Evolutionary conservation across 2,888 invertebrate genomes (phyloP).

Genomic region (Exephanes ischioxanthus): DNA sequence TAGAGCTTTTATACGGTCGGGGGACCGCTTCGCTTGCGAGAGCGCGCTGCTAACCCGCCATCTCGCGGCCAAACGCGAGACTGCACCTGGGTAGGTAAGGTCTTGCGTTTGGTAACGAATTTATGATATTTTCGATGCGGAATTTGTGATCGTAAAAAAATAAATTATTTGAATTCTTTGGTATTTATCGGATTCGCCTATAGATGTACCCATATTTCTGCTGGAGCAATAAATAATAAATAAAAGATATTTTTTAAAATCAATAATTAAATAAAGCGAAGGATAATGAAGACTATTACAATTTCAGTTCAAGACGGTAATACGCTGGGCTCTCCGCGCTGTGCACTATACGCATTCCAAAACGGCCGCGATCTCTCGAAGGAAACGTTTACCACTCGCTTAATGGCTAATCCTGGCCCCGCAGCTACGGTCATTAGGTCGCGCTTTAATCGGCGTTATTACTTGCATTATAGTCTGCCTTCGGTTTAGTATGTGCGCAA

Average conservation of each 20-base stretch:
- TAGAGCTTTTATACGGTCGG: no score
- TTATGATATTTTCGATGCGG: no score
- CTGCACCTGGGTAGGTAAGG: no score
- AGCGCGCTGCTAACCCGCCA: no score
- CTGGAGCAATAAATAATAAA: background rate
- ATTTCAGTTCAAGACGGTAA: constrained; percentile 30
- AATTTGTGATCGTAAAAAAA: background rate
- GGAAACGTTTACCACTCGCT: constrained; percentile 78
- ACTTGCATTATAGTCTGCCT: constrained; percentile 75
- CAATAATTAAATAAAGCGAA: background rate
- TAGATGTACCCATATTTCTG: background rate
- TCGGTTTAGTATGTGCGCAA: constrained; percentile 45
- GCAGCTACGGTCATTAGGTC: constrained; percentile 78
- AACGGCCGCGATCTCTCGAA: constrained; percentile 70
- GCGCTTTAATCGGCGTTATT: constrained; percentile 79
- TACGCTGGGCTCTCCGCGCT: background rate
- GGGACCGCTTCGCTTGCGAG: no score
- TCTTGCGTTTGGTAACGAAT: no score
- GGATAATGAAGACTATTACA: constrained; percentile 5
- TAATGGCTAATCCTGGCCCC: constrained; percentile 77
- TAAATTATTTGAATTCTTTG: constrained; percentile 7
- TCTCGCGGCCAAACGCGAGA: no score
- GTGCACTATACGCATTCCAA: constrained; percentile 11
- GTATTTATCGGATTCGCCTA: background rate
- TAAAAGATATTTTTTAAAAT: no score